These are phyloP conservation scores for Labeo calbasu DNA, from an alignment of 2,797 vertebrate species.

Conservation along the genomic window DNA sequence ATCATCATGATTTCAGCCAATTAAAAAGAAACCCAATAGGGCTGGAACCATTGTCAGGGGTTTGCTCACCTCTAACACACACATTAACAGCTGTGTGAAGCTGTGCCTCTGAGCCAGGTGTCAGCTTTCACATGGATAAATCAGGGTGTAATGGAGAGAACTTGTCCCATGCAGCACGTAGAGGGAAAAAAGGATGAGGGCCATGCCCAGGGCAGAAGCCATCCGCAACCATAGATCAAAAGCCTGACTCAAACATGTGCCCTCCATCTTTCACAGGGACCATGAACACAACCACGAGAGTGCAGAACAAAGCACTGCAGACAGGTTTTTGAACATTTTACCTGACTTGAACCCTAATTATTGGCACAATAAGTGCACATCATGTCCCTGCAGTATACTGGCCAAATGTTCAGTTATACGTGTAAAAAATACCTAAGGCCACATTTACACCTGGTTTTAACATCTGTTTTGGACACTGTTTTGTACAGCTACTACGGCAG, in stretches of 20 bases:
- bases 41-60: slow-evolving; percentile 24
- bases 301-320: slow-evolving; percentile 31
- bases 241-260: slow-evolving; percentile 25
- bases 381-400: slow-evolving; percentile 19
- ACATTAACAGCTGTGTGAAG: slow-evolving; percentile 45
- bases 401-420: background rate
- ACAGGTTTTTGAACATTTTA: slow-evolving; percentile 35
- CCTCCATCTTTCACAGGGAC: slow-evolving; percentile 38
- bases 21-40: slow-evolving; percentile 52
- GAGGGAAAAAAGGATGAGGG: slow-evolving; percentile 25
- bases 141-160: slow-evolving; percentile 43
- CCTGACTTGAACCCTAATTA: slow-evolving; percentile 28
- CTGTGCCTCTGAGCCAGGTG: slow-evolving; percentile 40
- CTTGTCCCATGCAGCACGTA: slow-evolving; percentile 28
- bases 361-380: slow-evolving; percentile 15
- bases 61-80: slow-evolving; percentile 39
- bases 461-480: no score
- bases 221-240: slow-evolving; percentile 35
- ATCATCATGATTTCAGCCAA: slow-evolving; percentile 40
- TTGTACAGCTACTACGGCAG: no score
- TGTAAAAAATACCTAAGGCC: background rate
- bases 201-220: slow-evolving; percentile 26
- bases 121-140: slow-evolving; percentile 45
- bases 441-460: background rate
- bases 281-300: slow-evolving; percentile 39